Conservation (phyloP, 2,888 invertebrate genomes). For the Dynastes hyllus region DNA sequence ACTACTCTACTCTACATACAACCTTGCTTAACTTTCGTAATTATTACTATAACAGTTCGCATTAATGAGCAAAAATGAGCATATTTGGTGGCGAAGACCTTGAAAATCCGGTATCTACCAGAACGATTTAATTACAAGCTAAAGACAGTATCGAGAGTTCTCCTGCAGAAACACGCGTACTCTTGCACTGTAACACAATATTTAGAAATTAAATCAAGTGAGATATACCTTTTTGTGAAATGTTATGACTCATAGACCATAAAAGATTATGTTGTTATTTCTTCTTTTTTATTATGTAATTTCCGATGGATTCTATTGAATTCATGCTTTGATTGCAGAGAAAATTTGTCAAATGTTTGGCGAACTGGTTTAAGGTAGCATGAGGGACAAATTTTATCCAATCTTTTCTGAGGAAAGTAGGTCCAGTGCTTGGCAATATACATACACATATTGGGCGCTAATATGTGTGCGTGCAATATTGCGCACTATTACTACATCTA, state of each 20-base stretch:
- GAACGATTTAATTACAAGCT: conserved; percentile 29
- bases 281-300: conserved; percentile 26
- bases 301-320: conserved; percentile 12
- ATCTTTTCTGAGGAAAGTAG: neutral
- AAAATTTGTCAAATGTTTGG: conserved; percentile 7
- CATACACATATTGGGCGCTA: neutral
- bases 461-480: neutral
- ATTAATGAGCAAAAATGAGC: conserved; percentile 35
- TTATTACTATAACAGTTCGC: conserved; percentile 30
- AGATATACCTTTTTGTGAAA: conserved; percentile 32
- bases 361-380: conserved; percentile 1
- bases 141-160: conserved; percentile 39
- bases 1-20: conserved; percentile 21
- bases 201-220: conserved; percentile 35
- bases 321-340: neutral
- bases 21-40: conserved; percentile 46
- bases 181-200: neutral
- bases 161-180: conserved; percentile 40
- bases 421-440: neutral
- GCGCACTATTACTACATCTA: neutral
- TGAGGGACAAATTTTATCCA: neutral
- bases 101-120: conserved; percentile 43
- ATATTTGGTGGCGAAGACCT: conserved; percentile 46
- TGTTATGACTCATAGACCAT: conserved; percentile 38
- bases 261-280: conserved; percentile 29